Percentiles rank a stretch among this genome's conserved stretches.
Conservation (phyloP, 2,113 vertebrate genomes). For the Sander lucioperca region DNA sequence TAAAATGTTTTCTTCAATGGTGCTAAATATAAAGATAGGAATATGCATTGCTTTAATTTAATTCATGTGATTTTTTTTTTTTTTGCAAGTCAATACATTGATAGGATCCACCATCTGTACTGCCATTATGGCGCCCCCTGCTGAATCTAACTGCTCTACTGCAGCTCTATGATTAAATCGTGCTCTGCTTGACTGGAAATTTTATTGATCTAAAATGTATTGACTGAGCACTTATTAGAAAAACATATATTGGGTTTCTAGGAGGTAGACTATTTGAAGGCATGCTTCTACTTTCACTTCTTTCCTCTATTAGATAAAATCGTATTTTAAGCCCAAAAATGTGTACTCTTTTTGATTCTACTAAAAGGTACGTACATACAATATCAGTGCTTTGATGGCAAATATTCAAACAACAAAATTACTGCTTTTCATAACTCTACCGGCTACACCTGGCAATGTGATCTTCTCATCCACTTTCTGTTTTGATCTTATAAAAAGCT, state of each 20-base stretch:
- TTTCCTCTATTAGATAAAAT: not conserved
- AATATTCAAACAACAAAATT: not conserved
- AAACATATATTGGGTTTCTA: not conserved
- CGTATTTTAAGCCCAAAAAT: not conserved
- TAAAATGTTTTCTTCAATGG: not conserved
- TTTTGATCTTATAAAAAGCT: not conserved
- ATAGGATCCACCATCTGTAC: not conserved
- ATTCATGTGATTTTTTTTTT: not conserved
- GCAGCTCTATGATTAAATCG: not conserved
- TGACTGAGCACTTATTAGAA: too few species aligned
- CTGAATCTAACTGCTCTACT: not conserved
- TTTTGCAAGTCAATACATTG: too few species aligned
- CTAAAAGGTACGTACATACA: not conserved
- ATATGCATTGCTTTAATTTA: not conserved
- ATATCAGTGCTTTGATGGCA: not conserved
- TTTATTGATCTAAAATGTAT: not conserved
- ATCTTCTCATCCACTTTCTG: not conserved
- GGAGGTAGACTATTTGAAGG: not conserved
- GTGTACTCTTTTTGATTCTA: not conserved
- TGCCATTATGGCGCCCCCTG: conserved; percentile 11
- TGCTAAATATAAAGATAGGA: not conserved
- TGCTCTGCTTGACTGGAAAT: not conserved
- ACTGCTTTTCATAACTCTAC: not conserved
- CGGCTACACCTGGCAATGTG: not conserved
- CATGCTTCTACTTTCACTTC: not conserved